A percentile compares a stretch with the other conserved stretches of the same genome.
These are phyloP conservation scores for Pimpla rufipes DNA, from an alignment of 2,888 invertebrate genomes.

Conservation along the genomic window DNA sequence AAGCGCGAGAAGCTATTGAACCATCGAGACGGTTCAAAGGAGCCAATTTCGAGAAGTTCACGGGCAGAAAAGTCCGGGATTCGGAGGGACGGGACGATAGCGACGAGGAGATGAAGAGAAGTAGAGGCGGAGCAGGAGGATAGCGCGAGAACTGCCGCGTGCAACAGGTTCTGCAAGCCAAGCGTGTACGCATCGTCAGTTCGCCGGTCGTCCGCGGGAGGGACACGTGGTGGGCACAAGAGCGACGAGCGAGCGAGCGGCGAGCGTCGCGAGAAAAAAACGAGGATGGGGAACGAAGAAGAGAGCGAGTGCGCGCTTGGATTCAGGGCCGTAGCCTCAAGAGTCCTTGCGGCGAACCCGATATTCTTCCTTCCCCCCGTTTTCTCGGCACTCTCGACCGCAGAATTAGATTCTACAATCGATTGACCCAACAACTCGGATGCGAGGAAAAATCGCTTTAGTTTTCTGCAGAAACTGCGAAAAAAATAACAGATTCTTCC, in stretches of 20 bases:
- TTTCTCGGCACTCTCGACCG: background rate
- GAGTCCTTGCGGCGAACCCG: background rate
- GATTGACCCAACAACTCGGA: background rate
- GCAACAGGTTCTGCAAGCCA: slow-evolving; percentile 83
- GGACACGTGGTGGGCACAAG: slow-evolving; percentile 66
- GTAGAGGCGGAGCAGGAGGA: slow-evolving; percentile 48
- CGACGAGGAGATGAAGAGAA: slow-evolving; percentile 8
- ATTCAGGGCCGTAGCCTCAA: slow-evolving; percentile 69
- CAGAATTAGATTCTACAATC: background rate
- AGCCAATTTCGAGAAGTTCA: background rate
- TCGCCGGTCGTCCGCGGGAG: slow-evolving; percentile 62
- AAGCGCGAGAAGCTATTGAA: background rate
- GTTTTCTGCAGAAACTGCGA: no score
- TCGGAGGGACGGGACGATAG: slow-evolving; percentile 18
- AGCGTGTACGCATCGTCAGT: slow-evolving; percentile 67
- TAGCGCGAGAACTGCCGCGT: slow-evolving; percentile 68
- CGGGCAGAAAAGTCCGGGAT: slow-evolving; percentile 9
- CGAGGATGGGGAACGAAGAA: slow-evolving; percentile 31
- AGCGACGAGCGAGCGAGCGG: slow-evolving; percentile 63
- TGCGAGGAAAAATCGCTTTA: background rate
- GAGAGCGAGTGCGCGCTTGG: slow-evolving; percentile 51
- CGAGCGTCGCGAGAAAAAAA: slow-evolving; percentile 53
- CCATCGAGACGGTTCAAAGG: background rate
- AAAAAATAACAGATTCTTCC: no score
- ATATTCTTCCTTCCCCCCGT: background rate